These are phyloP conservation scores for Elymnias hypermnestra DNA, from an alignment of 1,140 invertebrate genomes.

Conservation along the genomic window DNA sequence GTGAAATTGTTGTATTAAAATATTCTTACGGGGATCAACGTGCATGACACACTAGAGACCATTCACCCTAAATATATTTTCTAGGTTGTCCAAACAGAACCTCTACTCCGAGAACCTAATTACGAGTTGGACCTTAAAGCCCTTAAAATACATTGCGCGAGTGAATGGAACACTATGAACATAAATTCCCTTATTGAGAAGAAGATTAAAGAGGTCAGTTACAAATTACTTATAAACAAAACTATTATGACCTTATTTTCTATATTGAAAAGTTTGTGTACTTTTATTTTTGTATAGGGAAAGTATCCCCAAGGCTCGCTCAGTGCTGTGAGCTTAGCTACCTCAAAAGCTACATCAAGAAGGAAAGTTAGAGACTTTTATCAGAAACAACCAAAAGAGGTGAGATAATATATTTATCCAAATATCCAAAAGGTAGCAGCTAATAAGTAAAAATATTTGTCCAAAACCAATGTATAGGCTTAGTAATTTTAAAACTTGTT, in stretches of 20 bases:
- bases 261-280: not conserved
- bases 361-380: slow-evolving; percentile 52
- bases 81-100: slow-evolving; percentile 55
- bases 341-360: slow-evolving; percentile 38
- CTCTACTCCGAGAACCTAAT: slow-evolving; percentile 38
- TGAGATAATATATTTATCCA: too few relatives aligned
- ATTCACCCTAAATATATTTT: too few relatives aligned
- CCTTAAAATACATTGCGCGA: slow-evolving; percentile 46
- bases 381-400: slow-evolving; percentile 53
- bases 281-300: slow-evolving; percentile 31
- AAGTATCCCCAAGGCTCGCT: slow-evolving; percentile 45
- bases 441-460: too few relatives aligned
- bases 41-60: too few relatives aligned
- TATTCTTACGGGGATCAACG: too few relatives aligned
- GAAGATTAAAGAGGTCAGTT: slow-evolving; percentile 45
- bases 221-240: too few relatives aligned
- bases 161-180: slow-evolving; percentile 54
- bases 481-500: too few relatives aligned
- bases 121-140: slow-evolving; percentile 58
- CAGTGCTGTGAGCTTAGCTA: slow-evolving; percentile 51
- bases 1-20: too few relatives aligned
- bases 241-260: too few relatives aligned
- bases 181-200: slow-evolving; percentile 53
- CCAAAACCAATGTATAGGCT: too few relatives aligned
- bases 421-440: too few relatives aligned